Evolutionary conservation across 2,888 invertebrate genomes (phyloP).

Genomic region (Malthinus flaveolus): DNA sequence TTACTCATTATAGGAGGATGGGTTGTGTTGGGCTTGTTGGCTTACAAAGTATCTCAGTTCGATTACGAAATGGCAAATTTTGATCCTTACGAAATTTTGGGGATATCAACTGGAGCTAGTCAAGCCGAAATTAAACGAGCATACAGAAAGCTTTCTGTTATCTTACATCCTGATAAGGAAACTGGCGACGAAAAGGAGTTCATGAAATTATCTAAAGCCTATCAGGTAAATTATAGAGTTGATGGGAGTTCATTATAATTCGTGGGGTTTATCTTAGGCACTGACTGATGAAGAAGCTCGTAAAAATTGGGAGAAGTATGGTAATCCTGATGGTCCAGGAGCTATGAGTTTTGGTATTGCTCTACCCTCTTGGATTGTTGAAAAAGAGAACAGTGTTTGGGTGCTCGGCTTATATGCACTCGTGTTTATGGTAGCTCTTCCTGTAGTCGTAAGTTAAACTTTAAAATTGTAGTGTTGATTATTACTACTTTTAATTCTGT

Average conservation of each 20-base stretch:
- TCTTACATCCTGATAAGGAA: slow-evolving; percentile 97
- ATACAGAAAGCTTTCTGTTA: slow-evolving; percentile 89
- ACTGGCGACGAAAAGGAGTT: slow-evolving; percentile 97
- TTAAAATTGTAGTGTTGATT: not conserved
- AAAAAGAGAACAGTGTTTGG: slow-evolving; percentile 98
- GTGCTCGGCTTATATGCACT: slow-evolving; percentile 93
- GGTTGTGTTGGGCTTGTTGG: slow-evolving; percentile 77
- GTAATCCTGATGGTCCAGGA: slow-evolving; percentile 99
- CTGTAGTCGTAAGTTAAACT: slow-evolving; percentile 67
- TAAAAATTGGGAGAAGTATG: slow-evolving; percentile 98
- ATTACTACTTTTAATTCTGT: slow-evolving; percentile 30
- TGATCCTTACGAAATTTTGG: slow-evolving; percentile 96
- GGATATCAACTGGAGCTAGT: slow-evolving; percentile 84
- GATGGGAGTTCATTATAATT: not conserved
- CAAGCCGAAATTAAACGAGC: slow-evolving; percentile 92
- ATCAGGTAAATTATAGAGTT: slow-evolving; percentile 64
- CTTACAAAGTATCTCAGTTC: slow-evolving; percentile 93
- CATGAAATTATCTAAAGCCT: slow-evolving; percentile 94
- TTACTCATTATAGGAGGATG: slow-evolving; percentile 79
- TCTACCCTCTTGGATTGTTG: slow-evolving; percentile 98
- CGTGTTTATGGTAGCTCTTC: slow-evolving; percentile 97
- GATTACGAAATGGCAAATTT: slow-evolving; percentile 99
- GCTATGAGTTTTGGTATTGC: slow-evolving; percentile 99
- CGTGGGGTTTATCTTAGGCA: slow-evolving; percentile 59
- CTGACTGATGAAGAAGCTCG: slow-evolving; percentile 97